Conservation (phyloP, 2,888 invertebrate species). For the Zeuzera pyrina region DNA sequence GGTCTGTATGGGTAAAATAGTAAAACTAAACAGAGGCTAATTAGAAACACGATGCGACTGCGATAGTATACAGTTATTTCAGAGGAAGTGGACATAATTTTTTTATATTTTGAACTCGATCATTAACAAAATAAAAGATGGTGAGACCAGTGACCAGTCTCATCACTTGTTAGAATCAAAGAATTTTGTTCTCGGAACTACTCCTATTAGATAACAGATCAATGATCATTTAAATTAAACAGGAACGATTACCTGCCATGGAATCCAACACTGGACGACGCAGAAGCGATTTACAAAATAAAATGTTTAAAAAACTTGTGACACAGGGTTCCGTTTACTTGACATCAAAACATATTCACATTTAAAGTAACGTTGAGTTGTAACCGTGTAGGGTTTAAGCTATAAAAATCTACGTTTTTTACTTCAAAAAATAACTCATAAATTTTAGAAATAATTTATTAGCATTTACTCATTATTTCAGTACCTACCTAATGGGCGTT, state of each 20-base stretch:
- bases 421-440: too few relatives aligned
- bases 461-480: too few relatives aligned
- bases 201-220: constrained; percentile 63
- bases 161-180: constrained; percentile 39
- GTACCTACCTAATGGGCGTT: too few relatives aligned
- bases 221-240: constrained; percentile 47
- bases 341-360: too few relatives aligned
- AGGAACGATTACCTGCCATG: constrained; percentile 35
- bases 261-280: constrained; percentile 19
- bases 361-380: too few relatives aligned
- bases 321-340: too few relatives aligned
- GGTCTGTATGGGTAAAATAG: too few relatives aligned
- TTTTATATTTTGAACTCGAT: constrained; percentile 38
- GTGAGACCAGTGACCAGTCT: constrained; percentile 35
- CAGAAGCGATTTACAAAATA: constrained; percentile 19
- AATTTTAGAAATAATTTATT: too few relatives aligned
- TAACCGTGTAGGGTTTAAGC: too few relatives aligned
- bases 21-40: too few relatives aligned
- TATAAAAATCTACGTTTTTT: too few relatives aligned
- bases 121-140: constrained; percentile 49
- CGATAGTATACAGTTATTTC: constrained; percentile 1
- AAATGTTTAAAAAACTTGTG: constrained; percentile 9
- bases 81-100: constrained; percentile 20
- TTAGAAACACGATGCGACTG: too few relatives aligned
- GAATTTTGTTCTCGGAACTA: constrained; percentile 49